phyloP scores from a whole-genome alignment of 2,113 vertebrate genomes.

The Ptyas mucosa region DNA sequence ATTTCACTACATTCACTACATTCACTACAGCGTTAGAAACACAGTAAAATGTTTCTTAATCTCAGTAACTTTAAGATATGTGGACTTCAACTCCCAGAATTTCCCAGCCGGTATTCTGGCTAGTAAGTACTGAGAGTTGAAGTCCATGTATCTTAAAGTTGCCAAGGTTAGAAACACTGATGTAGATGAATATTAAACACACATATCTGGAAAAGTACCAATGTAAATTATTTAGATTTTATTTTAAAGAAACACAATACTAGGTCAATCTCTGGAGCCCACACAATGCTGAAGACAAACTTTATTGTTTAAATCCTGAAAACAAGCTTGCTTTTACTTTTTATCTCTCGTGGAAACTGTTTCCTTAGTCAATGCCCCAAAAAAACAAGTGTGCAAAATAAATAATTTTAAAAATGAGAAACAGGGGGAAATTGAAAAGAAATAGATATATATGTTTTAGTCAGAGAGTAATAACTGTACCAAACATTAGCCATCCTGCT shows the following conservation, averaged over 20 bases:
- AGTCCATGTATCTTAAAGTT: background rate
- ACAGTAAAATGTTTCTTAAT: background rate
- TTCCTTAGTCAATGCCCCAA: background rate
- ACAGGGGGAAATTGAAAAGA: background rate
- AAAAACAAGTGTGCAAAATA: background rate
- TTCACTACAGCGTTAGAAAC: background rate
- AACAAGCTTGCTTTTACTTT: slow-evolving; percentile 16
- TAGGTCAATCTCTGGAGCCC: background rate
- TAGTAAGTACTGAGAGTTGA: background rate
- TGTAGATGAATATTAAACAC: background rate
- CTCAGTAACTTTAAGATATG: background rate
- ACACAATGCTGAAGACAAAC: background rate
- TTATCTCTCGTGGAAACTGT: background rate
- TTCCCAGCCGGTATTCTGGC: background rate
- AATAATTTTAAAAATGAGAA: background rate
- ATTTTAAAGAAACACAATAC: background rate
- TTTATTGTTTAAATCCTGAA: background rate
- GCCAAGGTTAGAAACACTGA: background rate
- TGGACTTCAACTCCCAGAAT: background rate
- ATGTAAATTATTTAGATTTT: background rate
- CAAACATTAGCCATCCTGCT: slow-evolving; percentile 42
- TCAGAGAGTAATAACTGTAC: slow-evolving; percentile 43
- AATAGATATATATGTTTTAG: background rate
- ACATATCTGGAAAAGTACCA: background rate
- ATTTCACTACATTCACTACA: background rate